phyloP scores from a whole-genome alignment of 2,888 invertebrate genomes.

The Gerris lacustris region DNA sequence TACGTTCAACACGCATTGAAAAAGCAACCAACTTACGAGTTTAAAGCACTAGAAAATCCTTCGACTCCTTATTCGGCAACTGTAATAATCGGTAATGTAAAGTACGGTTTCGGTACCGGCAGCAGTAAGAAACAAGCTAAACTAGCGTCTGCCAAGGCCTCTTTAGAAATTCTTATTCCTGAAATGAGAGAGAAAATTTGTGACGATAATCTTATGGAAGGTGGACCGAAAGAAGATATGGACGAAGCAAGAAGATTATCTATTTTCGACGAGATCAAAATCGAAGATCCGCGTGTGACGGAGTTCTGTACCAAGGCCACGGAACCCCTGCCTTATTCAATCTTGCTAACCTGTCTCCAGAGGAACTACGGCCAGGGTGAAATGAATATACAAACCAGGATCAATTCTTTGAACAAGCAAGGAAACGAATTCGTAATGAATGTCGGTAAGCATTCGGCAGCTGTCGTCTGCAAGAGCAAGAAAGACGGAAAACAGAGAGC shows the following conservation, averaged over 20 bases:
- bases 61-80: constrained; percentile 88
- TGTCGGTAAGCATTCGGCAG: constrained; percentile 82
- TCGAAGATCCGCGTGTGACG: constrained; percentile 85
- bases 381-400: constrained; percentile 73
- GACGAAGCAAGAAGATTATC: constrained; percentile 27
- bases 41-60: constrained; percentile 84
- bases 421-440: constrained; percentile 89
- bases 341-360: constrained; percentile 80
- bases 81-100: constrained; percentile 80
- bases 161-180: constrained; percentile 82
- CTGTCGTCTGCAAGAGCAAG: constrained; percentile 89
- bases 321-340: constrained; percentile 88
- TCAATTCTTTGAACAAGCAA: constrained; percentile 76
- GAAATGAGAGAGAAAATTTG: constrained; percentile 75
- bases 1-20: constrained; percentile 90
- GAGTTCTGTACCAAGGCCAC: constrained; percentile 94
- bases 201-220: constrained; percentile 44
- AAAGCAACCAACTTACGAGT: constrained; percentile 85
- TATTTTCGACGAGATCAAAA: constrained; percentile 84
- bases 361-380: constrained; percentile 86
- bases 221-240: constrained; percentile 37
- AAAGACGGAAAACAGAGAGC: constrained; percentile 92
- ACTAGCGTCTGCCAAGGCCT: constrained; percentile 78
- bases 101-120: constrained; percentile 88
- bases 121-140: constrained; percentile 94